Percentiles rank a stretch among this genome's conserved stretches.
These are phyloP conservation scores for Halichoeres trimaculatus DNA, from an alignment of 2,113 vertebrate species.

Conservation along the genomic window DNA sequence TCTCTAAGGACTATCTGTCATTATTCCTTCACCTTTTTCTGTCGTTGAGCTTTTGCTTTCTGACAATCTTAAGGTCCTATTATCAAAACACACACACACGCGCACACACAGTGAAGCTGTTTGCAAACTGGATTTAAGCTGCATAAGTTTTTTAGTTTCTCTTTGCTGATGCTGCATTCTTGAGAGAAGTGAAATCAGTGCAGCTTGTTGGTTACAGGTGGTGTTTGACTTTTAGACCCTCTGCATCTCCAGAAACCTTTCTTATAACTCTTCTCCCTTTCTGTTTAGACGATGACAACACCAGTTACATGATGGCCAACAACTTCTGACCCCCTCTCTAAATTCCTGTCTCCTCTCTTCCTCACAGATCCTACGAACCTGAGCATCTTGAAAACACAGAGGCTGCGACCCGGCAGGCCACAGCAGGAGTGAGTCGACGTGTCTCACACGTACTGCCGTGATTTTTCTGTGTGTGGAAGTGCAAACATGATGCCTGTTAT, in stretches of 20 bases:
- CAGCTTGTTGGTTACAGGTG: conserved; percentile 12
- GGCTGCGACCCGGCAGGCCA: conserved; percentile 46
- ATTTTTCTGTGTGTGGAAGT: conserved; percentile 3
- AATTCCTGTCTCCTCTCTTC: conserved; percentile 32
- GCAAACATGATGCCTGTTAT: conserved; percentile 6
- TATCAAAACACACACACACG: conserved; percentile 37
- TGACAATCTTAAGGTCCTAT: conserved; percentile 47
- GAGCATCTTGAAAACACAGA: conserved; percentile 41
- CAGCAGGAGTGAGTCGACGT: conserved; percentile 59
- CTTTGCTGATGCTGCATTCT: conserved; percentile 50
- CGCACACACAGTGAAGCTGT: background rate
- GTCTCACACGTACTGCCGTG: conserved; percentile 32
- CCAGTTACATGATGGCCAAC: conserved; percentile 10
- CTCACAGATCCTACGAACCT: conserved; percentile 48
- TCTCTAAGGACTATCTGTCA: conserved; percentile 73
- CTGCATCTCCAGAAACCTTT: conserved; percentile 5
- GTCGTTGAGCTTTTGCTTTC: conserved; percentile 44
- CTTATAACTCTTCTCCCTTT: background rate
- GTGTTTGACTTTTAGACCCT: conserved; percentile 1
- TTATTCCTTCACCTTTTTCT: conserved; percentile 68
- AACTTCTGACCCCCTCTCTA: conserved; percentile 8
- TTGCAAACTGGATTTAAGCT: conserved; percentile 36
- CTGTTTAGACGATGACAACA: conserved; percentile 14
- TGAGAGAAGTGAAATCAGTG: conserved; percentile 7
- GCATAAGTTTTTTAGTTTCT: conserved; percentile 41